Conservation (phyloP, 2,113 vertebrate genomes). For the Clarias macrocephalus region DNA sequence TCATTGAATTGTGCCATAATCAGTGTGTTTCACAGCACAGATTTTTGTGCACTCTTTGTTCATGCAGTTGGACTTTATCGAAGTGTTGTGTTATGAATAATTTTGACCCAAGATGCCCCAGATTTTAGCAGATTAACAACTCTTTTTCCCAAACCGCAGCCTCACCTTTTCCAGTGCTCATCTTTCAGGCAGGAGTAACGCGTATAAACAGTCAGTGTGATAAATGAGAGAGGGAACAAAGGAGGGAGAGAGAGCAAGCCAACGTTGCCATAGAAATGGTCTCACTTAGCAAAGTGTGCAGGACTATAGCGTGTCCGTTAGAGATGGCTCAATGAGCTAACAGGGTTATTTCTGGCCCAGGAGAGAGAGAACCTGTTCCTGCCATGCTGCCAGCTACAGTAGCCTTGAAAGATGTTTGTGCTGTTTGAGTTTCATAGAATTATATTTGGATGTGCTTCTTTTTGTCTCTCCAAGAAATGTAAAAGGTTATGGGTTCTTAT, state of each 20-base stretch:
- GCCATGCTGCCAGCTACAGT: constrained; percentile 12
- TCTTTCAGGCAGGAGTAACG: constrained; percentile 16
- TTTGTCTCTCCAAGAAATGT: background rate
- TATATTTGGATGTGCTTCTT: background rate
- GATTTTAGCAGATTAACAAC: background rate
- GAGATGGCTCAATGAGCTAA: constrained; percentile 47
- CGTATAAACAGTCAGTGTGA: constrained; percentile 30
- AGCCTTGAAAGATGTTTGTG: background rate
- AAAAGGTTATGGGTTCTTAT: background rate
- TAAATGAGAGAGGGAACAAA: constrained; percentile 19
- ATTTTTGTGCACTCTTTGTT: background rate
- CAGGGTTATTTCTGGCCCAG: constrained; percentile 44
- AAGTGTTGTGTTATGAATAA: background rate
- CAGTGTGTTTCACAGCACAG: background rate
- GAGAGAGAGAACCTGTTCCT: constrained; percentile 32
- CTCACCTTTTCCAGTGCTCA: constrained; percentile 5
- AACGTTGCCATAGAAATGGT: constrained; percentile 52
- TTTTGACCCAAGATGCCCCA: background rate
- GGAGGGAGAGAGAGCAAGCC: background rate
- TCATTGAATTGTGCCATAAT: background rate
- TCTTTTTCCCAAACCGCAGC: background rate
- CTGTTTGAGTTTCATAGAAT: background rate
- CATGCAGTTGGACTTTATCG: too few relatives aligned
- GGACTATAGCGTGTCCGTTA: constrained; percentile 28
- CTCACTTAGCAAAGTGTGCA: constrained; percentile 42